A percentile compares a stretch with the other conserved stretches of the same genome.
phyloP scores from a whole-genome alignment of 1,140 invertebrate genomes.

The Drosophila kohkoa region DNA sequence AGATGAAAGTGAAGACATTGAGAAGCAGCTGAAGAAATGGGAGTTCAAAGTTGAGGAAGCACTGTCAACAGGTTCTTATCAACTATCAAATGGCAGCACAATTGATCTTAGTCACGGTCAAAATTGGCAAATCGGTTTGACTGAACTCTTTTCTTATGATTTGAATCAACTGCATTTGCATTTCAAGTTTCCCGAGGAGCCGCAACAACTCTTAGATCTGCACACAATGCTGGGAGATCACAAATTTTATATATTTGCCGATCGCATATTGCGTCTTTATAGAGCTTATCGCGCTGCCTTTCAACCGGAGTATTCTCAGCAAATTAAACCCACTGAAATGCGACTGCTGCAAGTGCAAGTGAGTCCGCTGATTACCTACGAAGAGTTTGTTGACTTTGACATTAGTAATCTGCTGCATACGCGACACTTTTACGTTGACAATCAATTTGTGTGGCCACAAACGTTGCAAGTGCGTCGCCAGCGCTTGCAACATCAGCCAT shows the following conservation, averaged over 20 bases:
- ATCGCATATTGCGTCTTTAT: conserved; percentile 36
- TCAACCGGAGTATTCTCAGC: background rate
- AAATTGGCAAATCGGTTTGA: conserved; percentile 40
- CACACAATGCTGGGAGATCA: conserved; percentile 35
- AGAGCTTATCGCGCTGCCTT: conserved; percentile 31
- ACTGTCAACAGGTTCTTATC: background rate
- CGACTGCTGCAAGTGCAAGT: conserved; percentile 15
- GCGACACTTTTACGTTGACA: conserved; percentile 38
- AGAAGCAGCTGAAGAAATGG: conserved; percentile 1
- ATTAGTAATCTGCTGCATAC: conserved; percentile 46
- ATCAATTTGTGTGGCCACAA: conserved; percentile 54
- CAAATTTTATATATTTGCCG: conserved; percentile 50
- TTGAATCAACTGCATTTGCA: conserved; percentile 17
- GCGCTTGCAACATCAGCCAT: conserved; percentile 39
- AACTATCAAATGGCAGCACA: conserved; percentile 26
- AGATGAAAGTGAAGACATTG: background rate
- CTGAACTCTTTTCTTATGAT: conserved; percentile 50
- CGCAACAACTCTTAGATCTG: conserved; percentile 21
- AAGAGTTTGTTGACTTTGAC: conserved; percentile 50
- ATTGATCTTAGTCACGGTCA: conserved; percentile 28
- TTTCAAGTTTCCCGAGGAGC: background rate
- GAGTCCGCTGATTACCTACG: conserved; percentile 42
- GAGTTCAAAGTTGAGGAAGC: conserved; percentile 15
- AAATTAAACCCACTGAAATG: conserved; percentile 30
- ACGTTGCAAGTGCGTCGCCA: conserved; percentile 24